Conservation (phyloP, 2,797 vertebrate species). For the Alca torda region DNA sequence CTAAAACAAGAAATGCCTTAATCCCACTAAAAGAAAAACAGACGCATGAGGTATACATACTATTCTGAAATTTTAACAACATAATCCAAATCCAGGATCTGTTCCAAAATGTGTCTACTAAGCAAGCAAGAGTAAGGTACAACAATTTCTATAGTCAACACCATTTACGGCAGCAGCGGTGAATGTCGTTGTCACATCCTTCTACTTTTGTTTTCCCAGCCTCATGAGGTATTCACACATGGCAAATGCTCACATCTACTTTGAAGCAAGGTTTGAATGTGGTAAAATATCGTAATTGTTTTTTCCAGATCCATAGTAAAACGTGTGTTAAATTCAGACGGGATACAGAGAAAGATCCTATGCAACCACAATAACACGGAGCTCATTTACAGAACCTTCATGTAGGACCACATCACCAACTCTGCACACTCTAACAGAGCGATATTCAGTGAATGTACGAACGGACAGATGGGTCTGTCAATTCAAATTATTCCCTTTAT, state of each 20-base stretch:
- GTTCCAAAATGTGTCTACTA: neutral
- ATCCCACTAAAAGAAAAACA: neutral
- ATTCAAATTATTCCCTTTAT: neutral
- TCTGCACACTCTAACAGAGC: neutral
- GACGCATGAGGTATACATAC: neutral
- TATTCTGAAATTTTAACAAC: neutral
- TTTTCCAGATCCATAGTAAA: neutral
- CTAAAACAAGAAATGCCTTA: neutral
- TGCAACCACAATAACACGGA: fast-evolving
- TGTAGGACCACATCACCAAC: neutral
- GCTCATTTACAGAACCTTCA: neutral
- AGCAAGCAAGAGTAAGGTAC: neutral
- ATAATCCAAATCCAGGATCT: neutral
- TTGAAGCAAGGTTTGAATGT: neutral
- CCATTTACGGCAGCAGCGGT: neutral
- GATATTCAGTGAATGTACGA: neutral
- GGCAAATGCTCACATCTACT: neutral
- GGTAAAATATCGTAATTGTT: neutral
- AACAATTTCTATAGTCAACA: neutral
- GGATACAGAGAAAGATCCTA: neutral
- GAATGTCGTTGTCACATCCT: neutral
- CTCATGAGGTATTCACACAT: neutral
- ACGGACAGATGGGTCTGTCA: neutral
- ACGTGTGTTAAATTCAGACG: neutral
- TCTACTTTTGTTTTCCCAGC: neutral